Conservation (phyloP, 2,113 vertebrate species). For the Pteropus alecto region DNA sequence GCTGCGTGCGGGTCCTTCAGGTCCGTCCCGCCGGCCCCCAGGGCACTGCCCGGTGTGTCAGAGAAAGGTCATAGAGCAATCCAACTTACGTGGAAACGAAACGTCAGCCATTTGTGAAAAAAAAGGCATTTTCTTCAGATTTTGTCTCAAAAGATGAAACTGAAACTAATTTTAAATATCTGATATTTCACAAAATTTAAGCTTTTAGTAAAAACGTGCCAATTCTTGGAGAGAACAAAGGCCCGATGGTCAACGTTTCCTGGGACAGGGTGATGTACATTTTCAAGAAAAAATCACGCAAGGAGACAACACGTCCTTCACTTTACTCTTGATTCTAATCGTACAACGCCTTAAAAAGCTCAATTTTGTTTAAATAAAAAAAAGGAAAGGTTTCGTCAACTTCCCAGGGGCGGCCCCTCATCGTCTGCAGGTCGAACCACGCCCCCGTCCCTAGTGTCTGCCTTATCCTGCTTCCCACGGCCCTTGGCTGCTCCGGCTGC, state of each 20-base stretch:
- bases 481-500: fast-evolving
- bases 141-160: neutral
- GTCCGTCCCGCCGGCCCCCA: too few relatives aligned
- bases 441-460: fast-evolving
- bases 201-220: neutral
- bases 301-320: fast-evolving
- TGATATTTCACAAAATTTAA: neutral
- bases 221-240: fast-evolving
- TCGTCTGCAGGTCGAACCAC: too few relatives aligned
- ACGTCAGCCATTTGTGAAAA: neutral
- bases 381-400: neutral
- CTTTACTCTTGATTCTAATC: neutral
- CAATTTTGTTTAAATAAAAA: neutral
- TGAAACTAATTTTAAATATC: neutral
- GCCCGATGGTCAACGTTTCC: neutral
- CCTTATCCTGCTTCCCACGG: too few relatives aligned
- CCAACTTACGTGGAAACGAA: neutral
- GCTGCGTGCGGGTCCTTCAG: too few relatives aligned
- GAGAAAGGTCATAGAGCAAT: neutral
- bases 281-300: neutral
- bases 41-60: too few relatives aligned
- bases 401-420: neutral
- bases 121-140: neutral
- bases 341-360: too few relatives aligned
- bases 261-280: fast-evolving